Evolutionary conservation across 1,140 invertebrate genomes (phyloP).

Genomic region (Diorhabda elongata): DNA sequence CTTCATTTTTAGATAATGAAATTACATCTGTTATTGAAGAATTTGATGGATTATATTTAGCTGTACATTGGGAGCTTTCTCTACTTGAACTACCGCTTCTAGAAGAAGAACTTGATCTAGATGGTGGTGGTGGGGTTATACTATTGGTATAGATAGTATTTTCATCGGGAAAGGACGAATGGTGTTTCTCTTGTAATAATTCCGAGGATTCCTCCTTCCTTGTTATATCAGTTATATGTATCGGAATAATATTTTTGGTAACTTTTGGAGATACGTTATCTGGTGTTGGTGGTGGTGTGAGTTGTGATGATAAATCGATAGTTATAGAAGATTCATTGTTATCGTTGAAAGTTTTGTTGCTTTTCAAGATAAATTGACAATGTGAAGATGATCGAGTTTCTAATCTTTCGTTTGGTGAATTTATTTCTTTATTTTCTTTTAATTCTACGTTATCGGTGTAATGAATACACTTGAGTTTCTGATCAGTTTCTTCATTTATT

Average conservation of each 20-base stretch:
- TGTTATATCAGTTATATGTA: background rate
- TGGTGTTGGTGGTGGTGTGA: constrained; percentile 39
- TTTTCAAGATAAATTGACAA: background rate
- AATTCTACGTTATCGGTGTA: background rate
- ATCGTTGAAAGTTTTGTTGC: constrained; percentile 1
- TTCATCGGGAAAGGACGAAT: background rate
- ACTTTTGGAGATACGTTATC: constrained; percentile 26
- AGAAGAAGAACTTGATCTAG: constrained; percentile 44
- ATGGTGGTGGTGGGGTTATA: constrained; percentile 28
- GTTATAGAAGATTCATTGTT: background rate
- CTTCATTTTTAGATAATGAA: constrained; percentile 43
- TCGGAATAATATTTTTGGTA: constrained; percentile 10
- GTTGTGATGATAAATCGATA: constrained; percentile 18
- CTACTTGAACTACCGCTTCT: constrained; percentile 50
- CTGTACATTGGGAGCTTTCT: constrained; percentile 54
- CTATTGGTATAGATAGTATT: constrained; percentile 27
- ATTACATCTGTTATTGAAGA: constrained; percentile 45
- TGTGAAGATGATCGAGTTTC: background rate
- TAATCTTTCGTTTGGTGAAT: background rate
- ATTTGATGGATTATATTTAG: constrained; percentile 48
- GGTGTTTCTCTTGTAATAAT: background rate
- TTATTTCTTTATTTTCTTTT: background rate
- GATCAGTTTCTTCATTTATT: background rate
- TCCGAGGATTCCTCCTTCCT: background rate
- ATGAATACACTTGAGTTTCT: too few species aligned